phyloP scores from a whole-genome alignment of 1,140 invertebrate genomes.

The Delia radicum region DNA sequence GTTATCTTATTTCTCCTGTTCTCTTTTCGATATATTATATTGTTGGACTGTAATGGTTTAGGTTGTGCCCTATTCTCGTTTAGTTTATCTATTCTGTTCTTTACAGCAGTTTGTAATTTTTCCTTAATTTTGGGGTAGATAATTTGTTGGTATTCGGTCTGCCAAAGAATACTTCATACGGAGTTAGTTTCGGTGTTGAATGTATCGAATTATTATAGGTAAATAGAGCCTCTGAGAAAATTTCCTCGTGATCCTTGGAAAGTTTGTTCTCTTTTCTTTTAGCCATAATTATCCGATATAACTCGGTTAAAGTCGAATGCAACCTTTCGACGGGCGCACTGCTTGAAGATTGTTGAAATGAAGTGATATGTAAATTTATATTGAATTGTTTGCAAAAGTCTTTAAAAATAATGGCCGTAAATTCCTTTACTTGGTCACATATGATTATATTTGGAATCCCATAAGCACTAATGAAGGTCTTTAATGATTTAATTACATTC shows the following conservation, averaged over 20 bases:
- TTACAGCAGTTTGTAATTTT: background rate
- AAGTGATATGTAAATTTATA: background rate
- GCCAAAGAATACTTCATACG: no score
- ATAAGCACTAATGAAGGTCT: background rate
- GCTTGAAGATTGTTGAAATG: no score
- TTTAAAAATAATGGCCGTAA: constrained; percentile 13
- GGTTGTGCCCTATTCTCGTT: background rate
- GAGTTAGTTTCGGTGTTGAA: background rate
- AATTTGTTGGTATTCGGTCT: background rate
- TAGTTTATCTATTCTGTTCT: background rate
- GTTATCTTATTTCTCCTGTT: background rate
- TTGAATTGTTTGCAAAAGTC: constrained; percentile 25
- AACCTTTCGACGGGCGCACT: constrained; percentile 10
- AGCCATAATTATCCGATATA: constrained; percentile 8
- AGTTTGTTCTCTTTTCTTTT: constrained; percentile 7
- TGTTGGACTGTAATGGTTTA: background rate
- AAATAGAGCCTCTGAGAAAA: background rate
- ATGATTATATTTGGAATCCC: constrained; percentile 10
- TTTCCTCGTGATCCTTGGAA: constrained; percentile 2
- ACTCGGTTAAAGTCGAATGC: constrained; percentile 13
- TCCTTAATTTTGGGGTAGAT: background rate
- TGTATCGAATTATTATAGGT: constrained; percentile 10
- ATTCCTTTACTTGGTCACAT: constrained; percentile 18
- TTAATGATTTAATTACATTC: background rate
- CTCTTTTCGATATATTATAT: constrained; percentile 5